Evolutionary conservation across 2,797 vertebrate species (phyloP), one percentile per base, ranked within the genome.

Genomic region (Ciconia nigra): DNA sequence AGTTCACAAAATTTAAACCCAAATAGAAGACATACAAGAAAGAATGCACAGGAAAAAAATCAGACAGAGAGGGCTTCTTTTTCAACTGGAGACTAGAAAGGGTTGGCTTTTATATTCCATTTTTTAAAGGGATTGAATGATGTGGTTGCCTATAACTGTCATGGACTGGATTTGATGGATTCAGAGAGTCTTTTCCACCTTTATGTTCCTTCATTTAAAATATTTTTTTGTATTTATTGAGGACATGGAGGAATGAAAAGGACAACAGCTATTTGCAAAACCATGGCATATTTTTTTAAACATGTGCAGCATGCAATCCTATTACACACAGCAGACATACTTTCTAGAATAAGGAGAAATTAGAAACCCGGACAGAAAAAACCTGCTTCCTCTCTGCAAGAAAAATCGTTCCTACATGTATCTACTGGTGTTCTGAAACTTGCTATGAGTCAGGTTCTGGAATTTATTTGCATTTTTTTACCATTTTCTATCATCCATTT

Each of bases 71-170:
- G 25, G 49, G 24, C 20, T 39, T 62, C 15, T 33, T 79, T 77
- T 62, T 87, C 49, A 62, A 8, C 47, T 20, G 39, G 47, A 41
- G 9, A 47, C 10, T 28, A n/a, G 22, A 31, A 51, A 72, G 10
- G 11, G 13, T 14, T 86, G 11, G 2, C 1, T 44, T 69, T n/a
- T 28, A 21, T 49, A 54, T 31, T 11, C 3, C 13, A 0, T 6
- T 46, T 59, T 65, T 9, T 5, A 29, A 73, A 52, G 5, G 10
- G 6, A 26, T 66, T 74, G 78, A 59, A 54, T 33, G 1, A 37
- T 31, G 4, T 41, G 1, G 5, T 44, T 73, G 31, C 11, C 24
- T 79, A 2, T n/a, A 35, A 49, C 9, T n/a, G 10, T 42, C 31
- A 62, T 47, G 15, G 39, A 24, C 29, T 46, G 15, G 13, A 33